Conservation (phyloP, 2,797 vertebrate species). For the Rhincodon typus region DNA sequence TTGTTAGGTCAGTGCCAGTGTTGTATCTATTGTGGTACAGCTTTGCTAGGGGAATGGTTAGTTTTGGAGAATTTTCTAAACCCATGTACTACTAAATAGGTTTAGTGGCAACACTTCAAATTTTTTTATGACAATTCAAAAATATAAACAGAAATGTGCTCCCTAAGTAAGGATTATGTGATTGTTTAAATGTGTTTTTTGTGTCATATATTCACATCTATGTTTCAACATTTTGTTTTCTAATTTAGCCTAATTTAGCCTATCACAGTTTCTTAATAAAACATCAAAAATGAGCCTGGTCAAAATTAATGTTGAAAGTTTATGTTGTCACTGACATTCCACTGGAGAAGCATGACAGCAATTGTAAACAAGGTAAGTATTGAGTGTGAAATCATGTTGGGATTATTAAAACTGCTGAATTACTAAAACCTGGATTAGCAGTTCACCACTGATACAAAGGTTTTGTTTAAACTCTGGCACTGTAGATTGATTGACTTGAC, state of each 20-base stretch:
- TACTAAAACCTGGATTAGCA: slow-evolving; percentile 8
- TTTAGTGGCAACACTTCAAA: no score
- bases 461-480: background rate
- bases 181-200: background rate
- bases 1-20: no score
- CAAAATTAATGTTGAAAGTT: background rate
- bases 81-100: no score
- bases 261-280: background rate
- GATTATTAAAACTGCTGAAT: slow-evolving; percentile 23
- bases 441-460: background rate
- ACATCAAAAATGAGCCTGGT: background rate
- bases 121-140: background rate
- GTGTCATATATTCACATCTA: background rate
- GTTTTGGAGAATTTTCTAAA: no score
- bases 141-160: background rate
- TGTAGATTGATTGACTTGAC: background rate
- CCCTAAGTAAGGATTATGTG: background rate
- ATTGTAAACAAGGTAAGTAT: background rate
- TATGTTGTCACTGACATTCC: background rate
- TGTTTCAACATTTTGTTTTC: background rate
- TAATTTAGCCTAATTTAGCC: background rate
- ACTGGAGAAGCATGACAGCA: background rate
- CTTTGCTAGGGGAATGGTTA: no score
- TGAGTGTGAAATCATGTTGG: background rate
- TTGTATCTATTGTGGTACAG: no score